Base-by-base conservation (phyloP, 2,888 invertebrate species). In the Eumerus sabulonum region DNA sequence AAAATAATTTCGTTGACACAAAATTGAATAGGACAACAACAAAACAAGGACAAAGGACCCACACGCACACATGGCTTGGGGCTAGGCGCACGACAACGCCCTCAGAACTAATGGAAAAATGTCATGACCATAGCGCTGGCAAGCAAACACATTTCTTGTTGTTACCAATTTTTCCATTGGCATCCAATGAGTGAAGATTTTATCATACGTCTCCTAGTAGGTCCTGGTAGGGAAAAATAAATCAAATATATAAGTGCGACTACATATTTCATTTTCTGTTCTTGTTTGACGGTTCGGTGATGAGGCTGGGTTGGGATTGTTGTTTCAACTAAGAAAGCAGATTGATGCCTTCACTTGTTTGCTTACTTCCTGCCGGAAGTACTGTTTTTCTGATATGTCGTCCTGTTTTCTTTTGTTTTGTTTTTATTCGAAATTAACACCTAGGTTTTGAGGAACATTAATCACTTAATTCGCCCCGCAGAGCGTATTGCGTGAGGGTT, bases 1-100 rank as follows among this genome's bases (percentile, higher is more conserved):
- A 66, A 54, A 66, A 66, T 56, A 66, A 66, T 56, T 66, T 36
- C 48, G 53, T 64, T 64, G 63, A 64, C 63, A 27, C 27, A 27
- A 27, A 27, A 14, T n/a, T 14, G 14, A n/a, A 42, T 42, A 42
- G n/a, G n/a, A 44, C 27, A 27, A 27, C 27, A 27, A 27, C 2
- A 27, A 27, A 27, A 7, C 27, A 27, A 64, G 53, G 7, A 27
- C 27, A 7, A 64, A 53, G 63, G 45, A 45, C 66, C 54, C 54
- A 66, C 56, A 48, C 54, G 56, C 47, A 48, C 66, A 27, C 27
- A 27, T 27, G 27, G 7, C 27, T 27, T 27, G 7, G 7, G 27
- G 27, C n/a, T 12, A 45, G 0, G 36, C 9, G 42, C 7, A 9
- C 44, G 16, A 27, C 63, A 51, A 45, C 63, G 53, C 63, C 63